Percentiles rank a stretch among this genome's conserved stretches.
Evolutionary conservation across 1,140 invertebrate genomes (phyloP).

Genomic region (Pentalonia nigronervosa): DNA sequence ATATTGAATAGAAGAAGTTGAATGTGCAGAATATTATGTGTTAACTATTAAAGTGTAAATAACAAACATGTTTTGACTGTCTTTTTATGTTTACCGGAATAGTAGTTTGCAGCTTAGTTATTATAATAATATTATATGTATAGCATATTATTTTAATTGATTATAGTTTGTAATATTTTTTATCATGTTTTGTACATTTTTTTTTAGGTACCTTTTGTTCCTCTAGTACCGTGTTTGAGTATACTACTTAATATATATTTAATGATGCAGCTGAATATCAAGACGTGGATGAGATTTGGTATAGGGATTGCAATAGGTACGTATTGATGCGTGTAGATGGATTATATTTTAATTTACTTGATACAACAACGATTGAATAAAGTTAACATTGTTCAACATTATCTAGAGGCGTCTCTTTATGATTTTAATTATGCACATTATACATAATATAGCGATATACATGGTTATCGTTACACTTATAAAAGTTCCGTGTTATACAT

Average conservation of each 20-base stretch:
- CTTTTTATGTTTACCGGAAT: too few relatives aligned
- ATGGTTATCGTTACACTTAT: too few relatives aligned
- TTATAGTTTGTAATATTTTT: background rate
- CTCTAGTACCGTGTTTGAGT: constrained; percentile 73
- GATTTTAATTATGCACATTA: too few relatives aligned
- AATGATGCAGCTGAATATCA: constrained; percentile 71
- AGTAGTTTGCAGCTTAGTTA: too few relatives aligned
- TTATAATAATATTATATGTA: too few relatives aligned
- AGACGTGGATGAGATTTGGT: constrained; percentile 74
- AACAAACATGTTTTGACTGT: too few relatives aligned
- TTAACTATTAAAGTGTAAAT: too few relatives aligned
- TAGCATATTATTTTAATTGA: too few relatives aligned
- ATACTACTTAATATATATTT: constrained; percentile 76
- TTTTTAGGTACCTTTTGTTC: constrained; percentile 72
- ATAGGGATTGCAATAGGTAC: constrained; percentile 70
- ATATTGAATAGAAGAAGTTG: too few relatives aligned
- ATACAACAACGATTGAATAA: background rate
- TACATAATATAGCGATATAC: too few relatives aligned
- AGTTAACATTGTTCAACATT: background rate
- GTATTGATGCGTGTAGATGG: background rate
- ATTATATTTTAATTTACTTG: background rate
- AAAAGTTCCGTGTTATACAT: too few relatives aligned
- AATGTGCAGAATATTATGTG: too few relatives aligned
- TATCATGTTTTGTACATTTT: background rate
- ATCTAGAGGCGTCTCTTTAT: background rate